A percentile compares a stretch with the other conserved stretches of the same genome.
These are phyloP conservation scores for Horisme vitalbata DNA, from an alignment of 2,888 invertebrate genomes.

Conservation along the genomic window DNA sequence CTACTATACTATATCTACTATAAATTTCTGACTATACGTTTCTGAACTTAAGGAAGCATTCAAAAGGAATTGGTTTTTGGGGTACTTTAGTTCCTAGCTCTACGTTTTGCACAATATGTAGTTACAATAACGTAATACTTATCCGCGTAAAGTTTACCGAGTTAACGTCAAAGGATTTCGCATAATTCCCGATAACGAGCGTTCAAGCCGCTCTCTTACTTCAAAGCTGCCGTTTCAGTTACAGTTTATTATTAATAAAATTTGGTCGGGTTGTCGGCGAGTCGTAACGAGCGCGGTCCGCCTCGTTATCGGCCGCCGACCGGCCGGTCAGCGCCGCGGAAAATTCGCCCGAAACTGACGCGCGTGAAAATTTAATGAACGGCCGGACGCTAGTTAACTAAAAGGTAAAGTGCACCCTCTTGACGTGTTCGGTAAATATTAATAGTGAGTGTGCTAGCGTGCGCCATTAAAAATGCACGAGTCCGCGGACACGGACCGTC, in stretches of 20 bases:
- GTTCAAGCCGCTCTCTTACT: conserved; percentile 75
- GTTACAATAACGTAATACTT: conserved; percentile 33
- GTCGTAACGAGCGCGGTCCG: conserved; percentile 66
- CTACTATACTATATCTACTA: too few species aligned
- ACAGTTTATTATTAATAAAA: conserved; percentile 83
- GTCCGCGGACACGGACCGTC: conserved; percentile 70
- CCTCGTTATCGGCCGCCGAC: conserved; percentile 71
- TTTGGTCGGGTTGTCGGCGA: conserved; percentile 67
- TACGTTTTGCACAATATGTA: conserved; percentile 22
- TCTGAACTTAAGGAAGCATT: conserved; percentile 4
- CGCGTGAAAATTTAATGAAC: conserved; percentile 84
- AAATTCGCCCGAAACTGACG: conserved; percentile 82
- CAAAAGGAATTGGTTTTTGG: conserved; percentile 12
- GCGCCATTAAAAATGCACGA: conserved; percentile 81
- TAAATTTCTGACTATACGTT: too few species aligned
- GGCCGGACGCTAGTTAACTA: conserved; percentile 83
- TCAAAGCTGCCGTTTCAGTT: conserved; percentile 78
- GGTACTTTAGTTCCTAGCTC: conserved; percentile 2
- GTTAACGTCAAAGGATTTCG: conserved; percentile 73
- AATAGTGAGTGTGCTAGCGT: conserved; percentile 80
- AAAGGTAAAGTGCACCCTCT: conserved; percentile 84
- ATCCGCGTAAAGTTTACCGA: conserved; percentile 36
- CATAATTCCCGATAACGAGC: conserved; percentile 79
- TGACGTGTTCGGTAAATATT: conserved; percentile 83
- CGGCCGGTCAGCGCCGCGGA: conserved; percentile 80